Base-by-base conservation (phyloP, 2,797 vertebrate genomes). In the Hippopotamyrus pictus region DNA sequence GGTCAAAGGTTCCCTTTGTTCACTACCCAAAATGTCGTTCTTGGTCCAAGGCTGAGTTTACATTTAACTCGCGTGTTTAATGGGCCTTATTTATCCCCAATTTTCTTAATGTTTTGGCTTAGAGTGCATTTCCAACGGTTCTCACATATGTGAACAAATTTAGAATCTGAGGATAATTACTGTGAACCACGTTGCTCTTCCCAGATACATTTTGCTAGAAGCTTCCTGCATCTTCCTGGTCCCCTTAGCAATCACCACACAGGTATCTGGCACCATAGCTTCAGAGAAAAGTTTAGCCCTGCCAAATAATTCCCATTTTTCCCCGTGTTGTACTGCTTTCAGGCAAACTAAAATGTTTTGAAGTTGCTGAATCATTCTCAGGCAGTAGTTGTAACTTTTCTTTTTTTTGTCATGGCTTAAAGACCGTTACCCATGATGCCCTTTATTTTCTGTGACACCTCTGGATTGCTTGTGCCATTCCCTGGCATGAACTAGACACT, bases 1-100 rank as follows among this genome's bases (percentile, higher is more conserved):
- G 92, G 93, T 93, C 91, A 91, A 94, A 46, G 85, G 89, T 92
- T 90, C 93, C 93, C 93, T 93, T 89, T 92, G 89, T 90, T 59
- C 54, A 93, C 87, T 87, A 84, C 88, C 76, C 89, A 54, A 84
- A 51, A 84, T 29, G 41, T 50, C 82, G 12, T 51, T 50, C 44
- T 50, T 14, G 53, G 44, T 89, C 79, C 57, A 19, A 83, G 89
- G 84, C 91, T 87, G 91, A 88, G 79, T 90, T 91, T 86, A 82
- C 90, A n/a, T 87, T 44, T 59, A 87, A 87, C 88, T 91, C 89
- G 90, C 48, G 87, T 92, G 92, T 93, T 92, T 87, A 89, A 46
- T 88, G 41, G 88, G 89, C 82, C 91, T 91, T 90, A 92, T 92
- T 88, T 90, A 91, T 89, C 91, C 83, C 54, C 84, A 90, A 90